Base-by-base conservation (phyloP, 1,140 invertebrate genomes). In the Vollenhovia emeryi region DNA sequence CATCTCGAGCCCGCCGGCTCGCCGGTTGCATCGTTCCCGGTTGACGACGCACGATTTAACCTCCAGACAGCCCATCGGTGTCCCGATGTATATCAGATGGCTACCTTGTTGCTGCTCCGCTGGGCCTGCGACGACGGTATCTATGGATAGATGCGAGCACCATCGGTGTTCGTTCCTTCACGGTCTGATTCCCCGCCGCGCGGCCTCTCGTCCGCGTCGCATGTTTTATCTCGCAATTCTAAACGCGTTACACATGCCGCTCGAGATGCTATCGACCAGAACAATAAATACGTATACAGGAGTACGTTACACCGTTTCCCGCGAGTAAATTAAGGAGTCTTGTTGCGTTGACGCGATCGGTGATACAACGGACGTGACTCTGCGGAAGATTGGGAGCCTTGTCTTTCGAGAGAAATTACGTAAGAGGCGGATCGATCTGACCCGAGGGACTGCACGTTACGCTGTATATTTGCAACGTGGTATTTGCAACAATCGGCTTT, bases 1-100 rank as follows among this genome's bases (percentile, higher is more conserved):
- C 78, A 55, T 55, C 64, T 69, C 66, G 74, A 60, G 80, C 27
- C 33, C 60, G 21, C 55, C 45, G 33, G n/a, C 50, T 64, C 60
- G 36, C 13, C 13, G 87, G 80, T 73, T 88, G 71, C 64, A 85
- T 87, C 79, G 88, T 89, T 73, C 75, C 71, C 74, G 75, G 86
- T 89, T 87, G 66, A 80, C 88, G 82, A 86, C 88, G 62, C 88
- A 45, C 88, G 85, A 75, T 90, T 90, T 90, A 90, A 89, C 89
- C 89, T 90, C 82, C 89, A 87, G 86, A 90, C 88, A 60, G 79
- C 36, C 43, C 73, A 88, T 80, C 79, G 50, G 84, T 86, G 87
- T 86, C 78, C 52, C 87, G 87, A 33, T 84, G 85, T 87, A 64
- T 89, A 90, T 90, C 89, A 78, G 89, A 90, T 83, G 88, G 87